phyloP scores from a whole-genome alignment of 2,888 invertebrate species.

The Polydrusus tereticollis region DNA sequence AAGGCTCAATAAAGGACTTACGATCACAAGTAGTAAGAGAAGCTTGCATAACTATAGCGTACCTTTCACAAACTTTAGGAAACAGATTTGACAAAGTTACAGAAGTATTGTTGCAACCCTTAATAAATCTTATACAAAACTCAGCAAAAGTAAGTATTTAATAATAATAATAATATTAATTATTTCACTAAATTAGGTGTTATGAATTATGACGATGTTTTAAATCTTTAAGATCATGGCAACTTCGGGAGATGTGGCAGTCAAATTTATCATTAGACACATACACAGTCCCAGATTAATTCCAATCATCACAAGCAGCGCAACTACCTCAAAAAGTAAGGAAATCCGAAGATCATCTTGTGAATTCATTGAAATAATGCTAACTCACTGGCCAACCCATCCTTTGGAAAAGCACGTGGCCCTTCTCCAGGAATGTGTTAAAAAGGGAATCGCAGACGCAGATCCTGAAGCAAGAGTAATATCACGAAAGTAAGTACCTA shows the following conservation, averaged over 20 bases:
- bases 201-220: no score
- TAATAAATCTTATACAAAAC: conserved; percentile 94
- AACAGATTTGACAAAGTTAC: conserved; percentile 89
- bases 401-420: conserved; percentile 85
- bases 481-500: conserved; percentile 79
- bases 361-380: conserved; percentile 86
- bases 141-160: conserved; percentile 84
- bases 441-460: conserved; percentile 91
- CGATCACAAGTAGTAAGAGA: conserved; percentile 95
- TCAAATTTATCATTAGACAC: conserved; percentile 89
- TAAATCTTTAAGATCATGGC: conserved; percentile 80
- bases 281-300: conserved; percentile 85
- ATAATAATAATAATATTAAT: no score
- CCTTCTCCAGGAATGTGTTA: conserved; percentile 84
- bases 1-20: conserved; percentile 86
- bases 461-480: conserved; percentile 89
- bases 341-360: conserved; percentile 85
- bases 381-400: conserved; percentile 90
- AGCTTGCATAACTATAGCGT: conserved; percentile 95
- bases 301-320: conserved; percentile 81
- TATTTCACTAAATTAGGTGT: no score
- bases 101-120: conserved; percentile 83
- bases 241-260: conserved; percentile 86
- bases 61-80: conserved; percentile 87
- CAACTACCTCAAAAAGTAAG: conserved; percentile 89